Percentiles rank a stretch among this genome's conserved stretches.
phyloP scores from a whole-genome alignment of 2,888 invertebrate species.

The Xanthorhoe designata region DNA sequence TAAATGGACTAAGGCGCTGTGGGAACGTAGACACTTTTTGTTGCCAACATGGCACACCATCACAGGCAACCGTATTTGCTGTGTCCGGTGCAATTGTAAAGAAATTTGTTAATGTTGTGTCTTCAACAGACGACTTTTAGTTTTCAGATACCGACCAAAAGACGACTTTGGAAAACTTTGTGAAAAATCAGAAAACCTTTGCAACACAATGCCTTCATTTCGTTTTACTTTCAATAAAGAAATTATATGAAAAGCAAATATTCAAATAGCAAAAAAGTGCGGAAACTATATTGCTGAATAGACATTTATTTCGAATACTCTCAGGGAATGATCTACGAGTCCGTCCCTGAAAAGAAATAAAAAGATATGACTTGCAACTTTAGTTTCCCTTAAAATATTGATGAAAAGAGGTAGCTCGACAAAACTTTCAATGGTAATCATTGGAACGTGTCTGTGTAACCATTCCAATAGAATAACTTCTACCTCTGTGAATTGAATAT shows the following conservation, averaged over 20 bases:
- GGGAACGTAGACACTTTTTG: too few species aligned
- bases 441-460: too few species aligned
- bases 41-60: too few species aligned
- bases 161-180: neutral
- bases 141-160: too few species aligned
- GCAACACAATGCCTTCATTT: neutral
- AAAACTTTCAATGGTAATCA: neutral
- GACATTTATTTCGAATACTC: constrained; percentile 14
- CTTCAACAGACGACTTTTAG: too few species aligned
- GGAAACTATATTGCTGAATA: constrained; percentile 12
- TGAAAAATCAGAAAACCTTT: neutral
- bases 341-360: constrained; percentile 20
- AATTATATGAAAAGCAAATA: neutral
- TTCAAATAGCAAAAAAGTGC: constrained; percentile 8
- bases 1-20: neutral
- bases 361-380: constrained; percentile 33
- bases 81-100: too few species aligned
- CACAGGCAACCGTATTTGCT: too few species aligned
- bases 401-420: neutral
- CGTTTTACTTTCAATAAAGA: too few species aligned
- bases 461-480: neutral
- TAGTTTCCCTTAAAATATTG: constrained; percentile 8
- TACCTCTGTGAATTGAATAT: neutral
- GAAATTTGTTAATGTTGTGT: too few species aligned
- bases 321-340: constrained; percentile 20